Conservation (phyloP, 2,113 vertebrate genomes). For the Ceratotherium simum region DNA sequence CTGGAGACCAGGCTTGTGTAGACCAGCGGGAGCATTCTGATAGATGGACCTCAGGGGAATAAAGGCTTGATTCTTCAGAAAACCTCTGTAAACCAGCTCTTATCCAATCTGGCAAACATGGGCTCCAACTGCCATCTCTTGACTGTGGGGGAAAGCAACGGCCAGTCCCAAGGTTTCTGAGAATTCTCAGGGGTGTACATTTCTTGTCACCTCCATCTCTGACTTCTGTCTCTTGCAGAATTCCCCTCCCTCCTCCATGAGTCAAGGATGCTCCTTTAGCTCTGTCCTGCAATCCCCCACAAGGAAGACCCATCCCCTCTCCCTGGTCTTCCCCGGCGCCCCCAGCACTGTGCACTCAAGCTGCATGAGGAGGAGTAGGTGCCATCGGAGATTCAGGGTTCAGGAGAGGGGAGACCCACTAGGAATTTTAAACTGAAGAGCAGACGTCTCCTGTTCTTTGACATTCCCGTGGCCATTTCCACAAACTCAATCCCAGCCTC, state of each 20-base stretch:
- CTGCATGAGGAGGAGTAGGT: rapidly evolving
- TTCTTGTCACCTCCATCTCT: neutral
- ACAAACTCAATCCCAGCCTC: neutral
- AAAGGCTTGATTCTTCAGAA: neutral
- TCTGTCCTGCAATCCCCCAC: neutral
- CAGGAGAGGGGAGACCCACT: neutral
- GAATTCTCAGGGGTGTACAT: neutral
- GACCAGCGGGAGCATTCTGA: neutral
- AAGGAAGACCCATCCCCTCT: neutral
- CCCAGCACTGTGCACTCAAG: neutral
- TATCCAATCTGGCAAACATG: neutral
- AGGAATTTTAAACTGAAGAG: neutral
- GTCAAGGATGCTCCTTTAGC: neutral
- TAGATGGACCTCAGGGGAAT: neutral
- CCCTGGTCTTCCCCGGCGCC: neutral
- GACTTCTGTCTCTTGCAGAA: neutral
- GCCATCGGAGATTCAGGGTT: rapidly evolving
- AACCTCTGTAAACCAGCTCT: neutral
- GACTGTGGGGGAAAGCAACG: rapidly evolving
- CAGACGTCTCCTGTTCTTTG: neutral
- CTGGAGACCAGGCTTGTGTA: neutral
- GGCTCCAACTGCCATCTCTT: neutral
- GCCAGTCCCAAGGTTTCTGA: neutral
- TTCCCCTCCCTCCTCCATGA: neutral
- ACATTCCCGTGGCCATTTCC: neutral